phyloP scores from a whole-genome alignment of 2,888 invertebrate genomes.

The Empis livida region DNA sequence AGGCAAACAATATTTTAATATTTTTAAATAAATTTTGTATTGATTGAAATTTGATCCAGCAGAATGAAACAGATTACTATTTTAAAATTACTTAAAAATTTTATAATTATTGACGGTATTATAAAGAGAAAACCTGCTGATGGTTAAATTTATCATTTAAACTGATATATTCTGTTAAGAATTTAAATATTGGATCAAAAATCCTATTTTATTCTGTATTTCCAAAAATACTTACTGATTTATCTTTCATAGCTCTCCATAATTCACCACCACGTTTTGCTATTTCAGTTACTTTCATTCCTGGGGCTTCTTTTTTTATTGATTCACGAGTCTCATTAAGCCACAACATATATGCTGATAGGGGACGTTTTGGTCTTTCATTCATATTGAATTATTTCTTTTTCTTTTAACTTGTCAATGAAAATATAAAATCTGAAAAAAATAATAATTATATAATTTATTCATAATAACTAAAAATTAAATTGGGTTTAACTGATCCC shows the following conservation, averaged over 20 bases:
- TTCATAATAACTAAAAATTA: no score
- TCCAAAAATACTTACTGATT: slow-evolving; percentile 47
- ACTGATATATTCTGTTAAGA: no score
- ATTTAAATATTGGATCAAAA: no score
- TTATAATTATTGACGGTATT: no score
- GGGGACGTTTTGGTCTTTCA: slow-evolving; percentile 88
- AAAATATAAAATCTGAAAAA: not conserved
- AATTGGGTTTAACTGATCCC: no score
- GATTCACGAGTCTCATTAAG: slow-evolving; percentile 75
- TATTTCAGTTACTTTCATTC: slow-evolving; percentile 82
- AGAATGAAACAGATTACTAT: no score
- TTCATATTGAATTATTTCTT: slow-evolving; percentile 44
- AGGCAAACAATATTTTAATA: not conserved
- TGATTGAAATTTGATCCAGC: no score
- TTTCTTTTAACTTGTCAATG: not conserved
- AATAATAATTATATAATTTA: not conserved
- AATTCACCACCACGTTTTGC: slow-evolving; percentile 91
- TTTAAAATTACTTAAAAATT: no score
- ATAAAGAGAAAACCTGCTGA: no score
- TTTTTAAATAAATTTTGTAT: no score
- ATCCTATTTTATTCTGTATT: no score
- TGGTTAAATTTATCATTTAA: no score
- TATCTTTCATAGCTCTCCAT: slow-evolving; percentile 84
- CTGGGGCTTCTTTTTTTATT: slow-evolving; percentile 84
- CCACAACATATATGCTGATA: slow-evolving; percentile 93